phyloP scores from a whole-genome alignment of 2,888 invertebrate species.

The Luperina nickerlii region DNA sequence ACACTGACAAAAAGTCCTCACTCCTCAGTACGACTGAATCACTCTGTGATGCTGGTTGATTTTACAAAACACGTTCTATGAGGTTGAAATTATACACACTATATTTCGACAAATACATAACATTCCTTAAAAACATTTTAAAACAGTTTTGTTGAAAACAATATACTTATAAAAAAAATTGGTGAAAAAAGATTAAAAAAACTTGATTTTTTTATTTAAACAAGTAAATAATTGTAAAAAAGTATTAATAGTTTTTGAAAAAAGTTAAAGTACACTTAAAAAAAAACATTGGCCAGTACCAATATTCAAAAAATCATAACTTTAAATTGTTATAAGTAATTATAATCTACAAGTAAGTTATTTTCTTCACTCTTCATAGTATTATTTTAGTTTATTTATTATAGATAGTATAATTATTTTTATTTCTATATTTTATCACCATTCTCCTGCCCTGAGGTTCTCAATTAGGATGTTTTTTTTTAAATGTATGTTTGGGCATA shows the following conservation, averaged over 20 bases:
- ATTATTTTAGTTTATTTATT: slow-evolving; percentile 17
- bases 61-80: slow-evolving; percentile 43
- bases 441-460: not conserved
- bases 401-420: not conserved
- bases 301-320: slow-evolving; percentile 8
- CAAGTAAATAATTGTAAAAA: not conserved
- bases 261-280: not conserved
- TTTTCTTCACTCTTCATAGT: slow-evolving; percentile 26
- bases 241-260: not conserved
- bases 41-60: slow-evolving; percentile 30
- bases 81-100: slow-evolving; percentile 49
- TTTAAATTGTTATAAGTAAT: slow-evolving; percentile 15
- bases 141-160: not conserved
- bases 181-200: not conserved
- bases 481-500: too few species aligned
- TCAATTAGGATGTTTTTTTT: too few species aligned
- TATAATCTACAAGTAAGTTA: slow-evolving; percentile 43
- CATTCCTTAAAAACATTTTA: not conserved
- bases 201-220: not conserved
- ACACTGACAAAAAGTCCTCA: too few species aligned
- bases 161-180: not conserved
- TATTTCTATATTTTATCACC: not conserved
- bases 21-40: slow-evolving; percentile 12
- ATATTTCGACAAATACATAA: slow-evolving; percentile 36
- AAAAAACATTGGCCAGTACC: slow-evolving; percentile 20